Conservation (phyloP, 2,797 vertebrate genomes). For the Arctocebus calabarensis region DNA sequence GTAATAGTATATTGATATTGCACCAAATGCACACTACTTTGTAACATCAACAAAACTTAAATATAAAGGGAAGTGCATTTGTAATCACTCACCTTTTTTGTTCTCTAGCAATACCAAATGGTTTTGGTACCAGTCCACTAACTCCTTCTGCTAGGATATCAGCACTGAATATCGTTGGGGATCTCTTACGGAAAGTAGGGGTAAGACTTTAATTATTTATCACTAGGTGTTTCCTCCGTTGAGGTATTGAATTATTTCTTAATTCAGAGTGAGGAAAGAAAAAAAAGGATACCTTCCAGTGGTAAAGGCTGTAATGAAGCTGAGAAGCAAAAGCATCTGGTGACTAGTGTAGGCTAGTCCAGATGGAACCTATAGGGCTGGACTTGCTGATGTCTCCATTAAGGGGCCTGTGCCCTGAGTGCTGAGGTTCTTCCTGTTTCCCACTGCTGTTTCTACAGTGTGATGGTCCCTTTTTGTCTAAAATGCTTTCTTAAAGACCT, state of each 20-base stretch:
- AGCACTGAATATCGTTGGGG: slow-evolving; percentile 98
- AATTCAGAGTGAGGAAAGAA: not conserved
- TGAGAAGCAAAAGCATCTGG: not conserved
- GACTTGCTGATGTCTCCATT: not conserved
- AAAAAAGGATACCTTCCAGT: not conserved
- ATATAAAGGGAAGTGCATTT: not conserved
- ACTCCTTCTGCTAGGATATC: slow-evolving; percentile 98
- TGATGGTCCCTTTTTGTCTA: not conserved
- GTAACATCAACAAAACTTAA: not conserved
- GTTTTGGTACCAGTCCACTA: slow-evolving; percentile 94
- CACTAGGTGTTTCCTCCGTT: slow-evolving; percentile 2
- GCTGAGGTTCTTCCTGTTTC: not conserved
- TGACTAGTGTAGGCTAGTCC: not conserved
- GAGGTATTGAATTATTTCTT: slow-evolving; percentile 39
- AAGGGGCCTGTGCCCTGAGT: not conserved
- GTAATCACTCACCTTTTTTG: slow-evolving; percentile 58
- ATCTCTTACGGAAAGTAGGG: slow-evolving; percentile 98
- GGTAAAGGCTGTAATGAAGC: not conserved
- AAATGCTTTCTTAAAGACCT: not conserved
- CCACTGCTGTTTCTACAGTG: not conserved
- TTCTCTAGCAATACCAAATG: slow-evolving; percentile 93
- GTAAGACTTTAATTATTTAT: slow-evolving; percentile 87
- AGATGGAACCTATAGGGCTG: not conserved
- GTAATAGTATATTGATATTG: not conserved
- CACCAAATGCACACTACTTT: not conserved